Conservation (phyloP, 2,113 vertebrate species). For the Cyanoramphus novaezelandiae region DNA sequence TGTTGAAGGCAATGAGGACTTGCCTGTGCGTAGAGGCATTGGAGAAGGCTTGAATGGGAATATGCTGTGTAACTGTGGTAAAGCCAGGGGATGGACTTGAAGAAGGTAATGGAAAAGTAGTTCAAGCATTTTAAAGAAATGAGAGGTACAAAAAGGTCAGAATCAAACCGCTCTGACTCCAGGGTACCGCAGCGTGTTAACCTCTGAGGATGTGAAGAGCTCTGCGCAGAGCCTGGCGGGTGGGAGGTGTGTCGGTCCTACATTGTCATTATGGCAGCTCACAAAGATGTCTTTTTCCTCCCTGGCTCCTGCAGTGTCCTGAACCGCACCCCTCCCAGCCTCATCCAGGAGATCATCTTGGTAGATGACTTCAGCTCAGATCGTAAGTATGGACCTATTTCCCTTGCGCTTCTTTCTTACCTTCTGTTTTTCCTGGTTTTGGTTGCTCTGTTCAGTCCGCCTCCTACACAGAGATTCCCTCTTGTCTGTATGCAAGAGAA, state of each 20-base stretch:
- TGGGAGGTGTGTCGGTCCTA: not conserved
- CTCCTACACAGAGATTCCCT: not conserved
- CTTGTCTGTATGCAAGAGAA: not conserved
- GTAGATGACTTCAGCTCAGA: conserved; percentile 98
- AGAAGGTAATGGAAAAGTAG: not conserved
- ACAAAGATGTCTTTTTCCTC: not conserved
- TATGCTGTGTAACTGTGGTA: not conserved
- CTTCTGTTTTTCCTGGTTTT: not conserved
- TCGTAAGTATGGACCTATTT: conserved; percentile 79
- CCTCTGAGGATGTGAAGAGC: not conserved
- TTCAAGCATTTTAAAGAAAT: not conserved
- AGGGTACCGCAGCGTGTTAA: not conserved
- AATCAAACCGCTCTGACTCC: not conserved
- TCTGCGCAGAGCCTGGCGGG: not conserved
- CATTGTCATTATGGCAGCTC: not conserved
- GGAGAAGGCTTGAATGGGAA: not conserved
- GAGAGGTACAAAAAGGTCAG: not conserved
- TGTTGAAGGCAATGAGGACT: not conserved
- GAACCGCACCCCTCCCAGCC: conserved; percentile 85
- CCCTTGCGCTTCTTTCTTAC: not conserved
- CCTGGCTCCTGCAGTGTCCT: conserved; percentile 81
- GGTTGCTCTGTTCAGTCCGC: not conserved
- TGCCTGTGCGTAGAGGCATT: not conserved
- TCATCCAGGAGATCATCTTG: conserved; percentile 96
- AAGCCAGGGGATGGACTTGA: not conserved